A percentile compares a stretch with the other conserved stretches of the same genome.
Evolutionary conservation across 1,140 invertebrate genomes (phyloP).

Genomic region (Cherax destructor): DNA sequence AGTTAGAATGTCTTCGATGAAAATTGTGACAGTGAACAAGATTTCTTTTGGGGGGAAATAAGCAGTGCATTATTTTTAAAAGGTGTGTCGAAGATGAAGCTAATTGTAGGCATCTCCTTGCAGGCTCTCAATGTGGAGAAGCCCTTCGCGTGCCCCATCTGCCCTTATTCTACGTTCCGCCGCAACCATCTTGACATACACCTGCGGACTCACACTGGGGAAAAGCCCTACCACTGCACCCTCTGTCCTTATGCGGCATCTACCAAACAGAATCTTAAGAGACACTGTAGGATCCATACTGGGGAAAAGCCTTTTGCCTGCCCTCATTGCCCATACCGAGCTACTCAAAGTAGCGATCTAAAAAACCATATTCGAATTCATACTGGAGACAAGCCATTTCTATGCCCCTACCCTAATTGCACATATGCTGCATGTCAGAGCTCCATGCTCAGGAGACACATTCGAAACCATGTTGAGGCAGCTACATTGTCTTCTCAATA

Average conservation of each 20-base stretch:
- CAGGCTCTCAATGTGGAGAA: slow-evolving; percentile 96
- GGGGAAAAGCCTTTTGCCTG: slow-evolving; percentile 47
- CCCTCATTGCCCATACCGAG: slow-evolving; percentile 42
- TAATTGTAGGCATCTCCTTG: slow-evolving; percentile 87
- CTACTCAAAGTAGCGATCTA: slow-evolving; percentile 32
- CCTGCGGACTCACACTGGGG: slow-evolving; percentile 48
- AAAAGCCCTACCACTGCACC: slow-evolving; percentile 43
- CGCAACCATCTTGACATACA: slow-evolving; percentile 59
- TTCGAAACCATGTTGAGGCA: slow-evolving; percentile 88
- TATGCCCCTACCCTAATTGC: slow-evolving; percentile 97
- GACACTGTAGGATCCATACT: slow-evolving; percentile 73
- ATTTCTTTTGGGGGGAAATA: slow-evolving; percentile 75
- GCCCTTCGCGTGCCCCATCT: slow-evolving; percentile 95
- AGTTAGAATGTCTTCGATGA: neutral
- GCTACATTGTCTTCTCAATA: neutral
- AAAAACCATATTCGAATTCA: slow-evolving; percentile 41
- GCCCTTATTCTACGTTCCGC: slow-evolving; percentile 78
- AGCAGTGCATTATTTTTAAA: slow-evolving; percentile 1
- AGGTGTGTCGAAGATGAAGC: slow-evolving; percentile 33
- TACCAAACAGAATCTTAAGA: slow-evolving; percentile 82
- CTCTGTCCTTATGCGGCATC: slow-evolving; percentile 38
- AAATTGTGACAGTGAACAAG: neutral
- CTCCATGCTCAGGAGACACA: slow-evolving; percentile 98
- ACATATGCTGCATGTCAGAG: slow-evolving; percentile 88
- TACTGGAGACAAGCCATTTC: slow-evolving; percentile 79